Evolutionary conservation across 2,113 vertebrate species (phyloP).

Genomic region (Alouatta palliata): DNA sequence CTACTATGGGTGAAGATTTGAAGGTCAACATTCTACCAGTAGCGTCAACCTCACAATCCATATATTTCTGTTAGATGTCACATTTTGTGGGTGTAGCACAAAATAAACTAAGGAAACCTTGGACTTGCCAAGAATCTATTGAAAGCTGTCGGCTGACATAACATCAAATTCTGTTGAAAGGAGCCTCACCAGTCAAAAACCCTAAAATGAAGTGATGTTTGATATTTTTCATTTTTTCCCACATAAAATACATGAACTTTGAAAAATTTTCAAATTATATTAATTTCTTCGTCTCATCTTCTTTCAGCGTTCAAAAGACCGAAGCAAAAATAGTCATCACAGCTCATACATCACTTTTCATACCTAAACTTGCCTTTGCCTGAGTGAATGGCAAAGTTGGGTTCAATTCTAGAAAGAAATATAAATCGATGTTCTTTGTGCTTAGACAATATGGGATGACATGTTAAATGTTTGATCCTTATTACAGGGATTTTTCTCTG

Average conservation of each 20-base stretch:
- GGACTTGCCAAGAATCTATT: background rate
- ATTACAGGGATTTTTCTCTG: background rate
- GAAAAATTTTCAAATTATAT: background rate
- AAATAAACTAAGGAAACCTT: background rate
- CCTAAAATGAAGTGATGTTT: background rate
- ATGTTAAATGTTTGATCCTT: background rate
- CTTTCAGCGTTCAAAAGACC: background rate
- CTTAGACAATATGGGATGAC: background rate
- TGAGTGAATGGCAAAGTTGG: background rate
- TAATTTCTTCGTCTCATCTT: background rate
- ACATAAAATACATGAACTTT: background rate
- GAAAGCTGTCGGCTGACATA: background rate
- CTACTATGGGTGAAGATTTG: conserved; percentile 25
- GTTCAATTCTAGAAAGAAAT: background rate
- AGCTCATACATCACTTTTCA: background rate
- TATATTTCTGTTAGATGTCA: background rate
- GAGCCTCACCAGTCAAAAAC: background rate
- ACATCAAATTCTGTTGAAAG: background rate
- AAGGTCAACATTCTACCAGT: background rate
- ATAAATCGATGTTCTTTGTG: background rate
- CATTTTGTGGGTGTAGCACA: background rate
- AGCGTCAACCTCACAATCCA: background rate
- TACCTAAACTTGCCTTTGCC: background rate
- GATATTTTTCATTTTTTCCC: background rate
- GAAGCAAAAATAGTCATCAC: background rate